Evolutionary conservation across 1,140 invertebrate genomes (phyloP).

Genomic region (Trachymyrmex septentrionalis): DNA sequence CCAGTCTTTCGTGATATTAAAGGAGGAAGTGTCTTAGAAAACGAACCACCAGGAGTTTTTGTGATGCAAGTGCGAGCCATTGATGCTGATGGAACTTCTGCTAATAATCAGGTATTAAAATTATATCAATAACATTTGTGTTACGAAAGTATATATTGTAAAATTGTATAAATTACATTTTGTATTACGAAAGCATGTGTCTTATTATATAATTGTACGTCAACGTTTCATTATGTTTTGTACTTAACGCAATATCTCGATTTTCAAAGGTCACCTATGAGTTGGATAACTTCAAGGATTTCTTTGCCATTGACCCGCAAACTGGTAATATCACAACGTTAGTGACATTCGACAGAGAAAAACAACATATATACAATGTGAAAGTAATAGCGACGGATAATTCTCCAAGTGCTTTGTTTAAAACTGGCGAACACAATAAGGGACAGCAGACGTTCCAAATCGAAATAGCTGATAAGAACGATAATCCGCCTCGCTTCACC

Average conservation of each 20-base stretch:
- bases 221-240: neutral
- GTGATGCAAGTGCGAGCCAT: constrained; percentile 95
- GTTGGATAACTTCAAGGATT: constrained; percentile 89
- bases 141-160: neutral
- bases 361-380: constrained; percentile 92
- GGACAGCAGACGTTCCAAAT: constrained; percentile 93
- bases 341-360: constrained; percentile 93
- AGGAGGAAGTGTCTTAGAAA: constrained; percentile 93
- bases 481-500: constrained; percentile 94
- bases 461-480: constrained; percentile 96
- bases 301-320: constrained; percentile 92
- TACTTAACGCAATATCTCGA: constrained; percentile 15
- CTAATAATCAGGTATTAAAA: constrained; percentile 90
- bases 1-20: constrained; percentile 93
- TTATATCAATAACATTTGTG: neutral
- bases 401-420: constrained; percentile 92
- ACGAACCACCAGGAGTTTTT: constrained; percentile 92
- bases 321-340: constrained; percentile 95
- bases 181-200: neutral
- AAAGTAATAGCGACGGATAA: constrained; percentile 95
- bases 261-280: constrained; percentile 89
- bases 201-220: neutral
- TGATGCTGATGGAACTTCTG: constrained; percentile 94
- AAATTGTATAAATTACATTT: constrained; percentile 3
- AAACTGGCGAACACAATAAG: constrained; percentile 90